Evolutionary conservation across 1,140 invertebrate genomes (phyloP).

Genomic region (Drosophila subpulchrella): DNA sequence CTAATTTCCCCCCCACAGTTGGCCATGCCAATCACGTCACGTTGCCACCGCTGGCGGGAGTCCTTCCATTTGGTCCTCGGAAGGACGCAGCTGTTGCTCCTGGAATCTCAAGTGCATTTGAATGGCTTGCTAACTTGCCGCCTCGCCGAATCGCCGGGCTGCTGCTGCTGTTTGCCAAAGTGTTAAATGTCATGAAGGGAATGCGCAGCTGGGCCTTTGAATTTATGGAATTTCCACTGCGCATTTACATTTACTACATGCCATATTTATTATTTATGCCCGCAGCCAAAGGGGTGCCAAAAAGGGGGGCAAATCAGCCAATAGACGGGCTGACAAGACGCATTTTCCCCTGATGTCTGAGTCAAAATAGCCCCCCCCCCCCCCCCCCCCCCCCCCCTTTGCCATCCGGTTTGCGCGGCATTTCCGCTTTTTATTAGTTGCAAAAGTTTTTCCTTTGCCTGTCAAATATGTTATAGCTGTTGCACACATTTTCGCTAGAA

Average conservation of each 20-base stretch:
- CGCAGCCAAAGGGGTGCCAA: background rate
- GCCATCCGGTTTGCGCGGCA: conserved; percentile 13
- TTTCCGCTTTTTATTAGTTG: conserved; percentile 68
- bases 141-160: conserved; percentile 23
- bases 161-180: conserved; percentile 68
- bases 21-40: conserved; percentile 29
- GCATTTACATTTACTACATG: conserved; percentile 78
- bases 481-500: conserved; percentile 52
- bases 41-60: conserved; percentile 35
- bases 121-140: conserved; percentile 56
- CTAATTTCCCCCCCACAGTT: conserved; percentile 4
- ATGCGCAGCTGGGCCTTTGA: conserved; percentile 64
- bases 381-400: no score
- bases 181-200: conserved; percentile 78
- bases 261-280: conserved; percentile 77
- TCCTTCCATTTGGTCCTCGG: conserved; percentile 1
- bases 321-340: conserved; percentile 58
- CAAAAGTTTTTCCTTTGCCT: conserved; percentile 35
- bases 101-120: conserved; percentile 79
- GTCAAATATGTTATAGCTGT: conserved; percentile 55
- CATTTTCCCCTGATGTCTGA: conserved; percentile 52
- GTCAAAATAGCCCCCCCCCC: background rate
- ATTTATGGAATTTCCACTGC: conserved; percentile 73
- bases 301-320: conserved; percentile 8
- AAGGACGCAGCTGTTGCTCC: conserved; percentile 77